Conservation (phyloP, 2,888 invertebrate genomes). For the Melanostoma scalare region DNA sequence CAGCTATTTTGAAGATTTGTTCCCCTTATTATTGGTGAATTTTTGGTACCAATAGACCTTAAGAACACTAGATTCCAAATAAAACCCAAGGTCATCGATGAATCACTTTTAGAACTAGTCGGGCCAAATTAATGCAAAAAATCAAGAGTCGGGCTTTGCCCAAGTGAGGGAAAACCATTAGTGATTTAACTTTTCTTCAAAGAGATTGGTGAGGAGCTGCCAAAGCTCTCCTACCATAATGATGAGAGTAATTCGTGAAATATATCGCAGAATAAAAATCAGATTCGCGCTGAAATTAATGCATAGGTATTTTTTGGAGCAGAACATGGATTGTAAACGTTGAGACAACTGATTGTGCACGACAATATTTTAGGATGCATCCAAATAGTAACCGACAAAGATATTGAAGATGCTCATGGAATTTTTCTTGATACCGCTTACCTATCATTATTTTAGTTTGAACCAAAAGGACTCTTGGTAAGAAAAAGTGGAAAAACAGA, state of each 20-base stretch:
- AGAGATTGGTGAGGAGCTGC: slow-evolving; percentile 23
- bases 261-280: slow-evolving; percentile 77
- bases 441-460: slow-evolving; percentile 89
- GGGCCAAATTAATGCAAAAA: slow-evolving; percentile 74
- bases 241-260: slow-evolving; percentile 82
- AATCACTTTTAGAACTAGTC: slow-evolving; percentile 70
- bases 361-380: slow-evolving; percentile 74
- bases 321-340: slow-evolving; percentile 84
- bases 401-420: slow-evolving; percentile 90
- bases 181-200: slow-evolving; percentile 77
- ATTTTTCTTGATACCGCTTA: slow-evolving; percentile 92
- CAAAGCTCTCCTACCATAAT: slow-evolving; percentile 81
- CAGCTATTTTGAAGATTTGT: too few species aligned
- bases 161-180: slow-evolving; percentile 79
- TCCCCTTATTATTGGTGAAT: slow-evolving; percentile 77
- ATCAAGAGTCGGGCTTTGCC: slow-evolving; percentile 65
- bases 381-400: slow-evolving; percentile 85
- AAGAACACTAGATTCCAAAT: slow-evolving; percentile 76
- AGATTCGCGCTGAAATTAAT: slow-evolving; percentile 81
- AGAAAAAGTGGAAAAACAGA: too few species aligned
- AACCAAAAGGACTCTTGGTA: slow-evolving; percentile 87
- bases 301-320: slow-evolving; percentile 84
- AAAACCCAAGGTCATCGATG: slow-evolving; percentile 68
- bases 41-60: slow-evolving; percentile 79
- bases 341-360: slow-evolving; percentile 74